These are phyloP conservation scores for Eilema sororculum DNA, from an alignment of 2,888 invertebrate genomes.

Conservation along the genomic window DNA sequence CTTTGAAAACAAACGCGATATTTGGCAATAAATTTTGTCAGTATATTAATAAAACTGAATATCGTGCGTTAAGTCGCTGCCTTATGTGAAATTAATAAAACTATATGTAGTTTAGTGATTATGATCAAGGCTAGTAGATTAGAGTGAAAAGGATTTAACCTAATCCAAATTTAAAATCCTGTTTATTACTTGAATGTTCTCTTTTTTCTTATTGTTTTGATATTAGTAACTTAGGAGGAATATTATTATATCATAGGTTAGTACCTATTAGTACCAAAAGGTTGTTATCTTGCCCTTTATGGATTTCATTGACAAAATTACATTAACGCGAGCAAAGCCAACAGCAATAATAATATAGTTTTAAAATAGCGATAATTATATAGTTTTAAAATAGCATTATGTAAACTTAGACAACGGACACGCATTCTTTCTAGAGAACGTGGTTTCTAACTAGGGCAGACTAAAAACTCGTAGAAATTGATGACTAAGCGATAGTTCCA, in stretches of 20 bases:
- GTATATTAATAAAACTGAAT: no score
- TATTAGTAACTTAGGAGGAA: no score
- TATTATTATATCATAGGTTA: no score
- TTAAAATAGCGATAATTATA: no score
- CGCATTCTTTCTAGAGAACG: slow-evolving; percentile 19
- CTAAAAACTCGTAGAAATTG: slow-evolving; percentile 21
- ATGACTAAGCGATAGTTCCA: slow-evolving; percentile 28
- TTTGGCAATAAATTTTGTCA: not conserved
- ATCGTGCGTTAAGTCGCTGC: no score
- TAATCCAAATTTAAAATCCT: not conserved
- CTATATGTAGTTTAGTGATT: no score
- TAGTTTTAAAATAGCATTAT: slow-evolving; percentile 8
- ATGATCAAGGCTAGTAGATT: not conserved
- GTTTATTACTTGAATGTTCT: not conserved
- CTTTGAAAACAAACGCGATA: not conserved
- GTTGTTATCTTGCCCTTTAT: no score
- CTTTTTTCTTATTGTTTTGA: no score
- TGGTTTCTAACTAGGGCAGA: slow-evolving; percentile 23
- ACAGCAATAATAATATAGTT: not conserved
- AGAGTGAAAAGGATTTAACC: not conserved
- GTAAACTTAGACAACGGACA: slow-evolving; percentile 14
- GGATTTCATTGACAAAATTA: no score
- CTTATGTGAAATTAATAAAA: no score
- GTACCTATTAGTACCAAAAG: no score
- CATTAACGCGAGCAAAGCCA: no score